Conservation (phyloP, 2,888 invertebrate genomes). For the Cryptocheilus praepositus region DNA sequence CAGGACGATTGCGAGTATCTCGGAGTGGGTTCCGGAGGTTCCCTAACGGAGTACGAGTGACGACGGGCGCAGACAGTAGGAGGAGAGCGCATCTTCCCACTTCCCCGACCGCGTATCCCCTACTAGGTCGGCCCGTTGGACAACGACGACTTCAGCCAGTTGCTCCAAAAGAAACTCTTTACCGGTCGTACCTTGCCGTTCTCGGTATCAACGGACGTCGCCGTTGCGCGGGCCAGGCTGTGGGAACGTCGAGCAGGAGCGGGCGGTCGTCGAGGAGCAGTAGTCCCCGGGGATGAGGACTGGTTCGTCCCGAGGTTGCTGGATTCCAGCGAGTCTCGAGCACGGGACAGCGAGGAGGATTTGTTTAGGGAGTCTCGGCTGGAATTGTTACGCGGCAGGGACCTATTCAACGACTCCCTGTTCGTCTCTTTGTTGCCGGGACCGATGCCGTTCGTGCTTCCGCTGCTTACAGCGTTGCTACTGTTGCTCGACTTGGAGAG, state of each 20-base stretch:
- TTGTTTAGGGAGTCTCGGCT: conserved; percentile 69
- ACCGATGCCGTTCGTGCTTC: conserved; percentile 13
- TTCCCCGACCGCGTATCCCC: conserved; percentile 2
- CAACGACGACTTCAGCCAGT: conserved; percentile 79
- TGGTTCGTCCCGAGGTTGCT: conserved; percentile 56
- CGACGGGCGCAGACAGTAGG: too few relatives aligned
- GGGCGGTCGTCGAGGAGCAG: conserved; percentile 70
- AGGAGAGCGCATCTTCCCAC: too few relatives aligned
- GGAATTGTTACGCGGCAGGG: conserved; percentile 68
- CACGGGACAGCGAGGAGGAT: conserved; percentile 69
- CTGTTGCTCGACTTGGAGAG: conserved; percentile 52
- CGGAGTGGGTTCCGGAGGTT: too few relatives aligned
- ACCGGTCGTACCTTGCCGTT: conserved; percentile 82
- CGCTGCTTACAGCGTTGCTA: conserved; percentile 30
- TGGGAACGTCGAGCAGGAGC: conserved; percentile 73
- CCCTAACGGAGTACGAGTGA: too few relatives aligned
- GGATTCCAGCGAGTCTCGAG: conserved; percentile 68
- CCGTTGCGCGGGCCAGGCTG: conserved; percentile 67
- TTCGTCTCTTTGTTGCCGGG: conserved; percentile 57
- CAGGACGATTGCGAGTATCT: too few relatives aligned
- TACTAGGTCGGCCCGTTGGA: conserved; percentile 76
- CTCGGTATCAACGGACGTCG: conserved; percentile 73
- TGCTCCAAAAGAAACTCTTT: conserved; percentile 83
- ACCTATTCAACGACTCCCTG: conserved; percentile 66
- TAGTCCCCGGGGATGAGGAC: conserved; percentile 58